These are phyloP conservation scores for Clangula hyemalis DNA, from an alignment of 2,797 vertebrate genomes.

Conservation along the genomic window DNA sequence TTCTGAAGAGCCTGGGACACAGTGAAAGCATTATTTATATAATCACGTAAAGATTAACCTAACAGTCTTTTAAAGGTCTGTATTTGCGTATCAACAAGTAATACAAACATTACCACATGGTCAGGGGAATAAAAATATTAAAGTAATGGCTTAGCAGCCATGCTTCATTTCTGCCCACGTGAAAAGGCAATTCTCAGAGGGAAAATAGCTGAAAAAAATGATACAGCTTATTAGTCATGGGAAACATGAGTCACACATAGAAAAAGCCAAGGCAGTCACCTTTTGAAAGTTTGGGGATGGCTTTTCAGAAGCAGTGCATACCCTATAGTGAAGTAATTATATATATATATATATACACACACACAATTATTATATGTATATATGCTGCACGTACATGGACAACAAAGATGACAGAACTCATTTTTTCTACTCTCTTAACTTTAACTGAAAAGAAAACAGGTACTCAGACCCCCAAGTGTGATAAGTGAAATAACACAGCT, in stretches of 20 bases:
- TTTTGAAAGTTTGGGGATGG: background rate
- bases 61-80: background rate
- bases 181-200: background rate
- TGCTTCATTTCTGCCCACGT: background rate
- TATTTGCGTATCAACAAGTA: background rate
- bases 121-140: background rate
- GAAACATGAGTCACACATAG: background rate
- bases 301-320: background rate
- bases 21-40: background rate
- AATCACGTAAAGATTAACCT: background rate
- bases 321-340: background rate
- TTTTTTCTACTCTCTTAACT: background rate
- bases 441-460: background rate
- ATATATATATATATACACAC: too few relatives aligned
- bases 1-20: background rate
- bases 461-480: background rate
- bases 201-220: background rate
- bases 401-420: background rate
- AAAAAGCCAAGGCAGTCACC: background rate
- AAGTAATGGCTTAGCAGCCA: background rate
- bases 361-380: too few relatives aligned
- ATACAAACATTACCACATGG: background rate
- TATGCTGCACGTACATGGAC: background rate
- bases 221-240: background rate
- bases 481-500: background rate